Percentiles rank a stretch among this genome's conserved stretches.
phyloP scores from a whole-genome alignment of 2,797 vertebrate species.

The Anomalospiza imberbis region DNA sequence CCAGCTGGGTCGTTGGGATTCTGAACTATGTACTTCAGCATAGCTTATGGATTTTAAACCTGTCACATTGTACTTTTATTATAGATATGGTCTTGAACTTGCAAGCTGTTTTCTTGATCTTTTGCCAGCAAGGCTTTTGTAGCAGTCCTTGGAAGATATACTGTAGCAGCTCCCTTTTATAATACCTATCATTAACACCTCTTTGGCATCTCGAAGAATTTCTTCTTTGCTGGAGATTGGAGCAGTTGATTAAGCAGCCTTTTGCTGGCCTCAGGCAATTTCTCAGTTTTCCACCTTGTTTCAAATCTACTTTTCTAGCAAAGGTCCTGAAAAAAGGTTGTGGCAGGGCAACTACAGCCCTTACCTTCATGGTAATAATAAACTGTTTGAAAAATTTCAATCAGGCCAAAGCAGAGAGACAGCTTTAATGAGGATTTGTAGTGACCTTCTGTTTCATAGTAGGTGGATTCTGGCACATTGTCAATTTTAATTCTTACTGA shows the following conservation, averaged over 20 bases:
- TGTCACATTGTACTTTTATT: constrained; percentile 54
- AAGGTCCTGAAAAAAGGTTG: constrained; percentile 60
- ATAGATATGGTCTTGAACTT: constrained; percentile 46
- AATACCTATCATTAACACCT: constrained; percentile 65
- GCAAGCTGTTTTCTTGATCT: constrained; percentile 68
- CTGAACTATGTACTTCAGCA: constrained; percentile 52
- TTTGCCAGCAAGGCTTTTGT: constrained; percentile 64
- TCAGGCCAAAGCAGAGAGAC: constrained; percentile 59
- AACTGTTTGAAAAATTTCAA: constrained; percentile 64
- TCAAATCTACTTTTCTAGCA: constrained; percentile 62
- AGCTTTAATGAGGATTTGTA: constrained; percentile 75
- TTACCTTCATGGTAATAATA: constrained; percentile 62
- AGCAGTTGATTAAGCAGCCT: constrained; percentile 69
- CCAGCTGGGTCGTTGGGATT: constrained; percentile 38
- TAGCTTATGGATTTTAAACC: constrained; percentile 56
- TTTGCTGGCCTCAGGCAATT: constrained; percentile 55
- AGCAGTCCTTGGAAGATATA: constrained; percentile 50
- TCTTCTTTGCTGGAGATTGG: constrained; percentile 54
- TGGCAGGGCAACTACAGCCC: constrained; percentile 62
- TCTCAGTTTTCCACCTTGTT: constrained; percentile 56
- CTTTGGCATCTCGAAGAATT: constrained; percentile 57
- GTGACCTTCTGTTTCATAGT: constrained; percentile 72
- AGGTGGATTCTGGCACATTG: constrained; percentile 65
- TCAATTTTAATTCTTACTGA: constrained; percentile 73
- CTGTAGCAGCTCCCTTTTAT: constrained; percentile 56